Evolutionary conservation across 2,797 vertebrate species (phyloP).

Genomic region (Apogon talboti): DNA sequence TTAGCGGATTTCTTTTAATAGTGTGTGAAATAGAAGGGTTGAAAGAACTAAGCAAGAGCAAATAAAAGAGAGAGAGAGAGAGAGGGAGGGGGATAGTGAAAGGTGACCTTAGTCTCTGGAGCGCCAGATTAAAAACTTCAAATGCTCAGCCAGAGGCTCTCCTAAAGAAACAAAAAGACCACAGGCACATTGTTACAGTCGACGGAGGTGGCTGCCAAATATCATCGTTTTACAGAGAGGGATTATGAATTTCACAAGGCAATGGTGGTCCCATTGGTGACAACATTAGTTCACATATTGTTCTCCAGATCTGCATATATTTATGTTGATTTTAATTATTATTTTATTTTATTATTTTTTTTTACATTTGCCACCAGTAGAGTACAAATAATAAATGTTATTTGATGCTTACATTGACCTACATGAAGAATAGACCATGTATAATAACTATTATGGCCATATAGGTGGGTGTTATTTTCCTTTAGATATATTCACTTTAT

Average conservation of each 20-base stretch:
- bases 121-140: slow-evolving; percentile 83
- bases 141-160: slow-evolving; percentile 78
- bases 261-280: slow-evolving; percentile 68
- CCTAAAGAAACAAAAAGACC: slow-evolving; percentile 77
- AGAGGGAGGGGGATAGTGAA: slow-evolving; percentile 56
- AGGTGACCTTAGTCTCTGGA: slow-evolving; percentile 83
- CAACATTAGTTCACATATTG: slow-evolving; percentile 73
- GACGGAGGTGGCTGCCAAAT: slow-evolving; percentile 77
- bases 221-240: slow-evolving; percentile 76
- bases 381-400: not conserved
- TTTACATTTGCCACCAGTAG: slow-evolving; percentile 4
- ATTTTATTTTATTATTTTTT: too few relatives aligned
- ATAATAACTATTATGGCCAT: too few relatives aligned
- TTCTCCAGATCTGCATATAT: slow-evolving; percentile 63
- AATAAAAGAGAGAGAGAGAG: slow-evolving; percentile 75
- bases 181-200: slow-evolving; percentile 73
- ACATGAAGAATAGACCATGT: not conserved
- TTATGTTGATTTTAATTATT: slow-evolving; percentile 54
- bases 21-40: slow-evolving; percentile 81
- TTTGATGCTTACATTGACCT: not conserved
- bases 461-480: too few relatives aligned
- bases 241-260: slow-evolving; percentile 79
- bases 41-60: slow-evolving; percentile 77
- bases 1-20: slow-evolving; percentile 84
- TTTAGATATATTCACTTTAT: too few relatives aligned